A percentile compares a stretch with the other conserved stretches of the same genome.
Conservation (phyloP, 2,888 invertebrate genomes). For the Ornithoptera alexandrae region DNA sequence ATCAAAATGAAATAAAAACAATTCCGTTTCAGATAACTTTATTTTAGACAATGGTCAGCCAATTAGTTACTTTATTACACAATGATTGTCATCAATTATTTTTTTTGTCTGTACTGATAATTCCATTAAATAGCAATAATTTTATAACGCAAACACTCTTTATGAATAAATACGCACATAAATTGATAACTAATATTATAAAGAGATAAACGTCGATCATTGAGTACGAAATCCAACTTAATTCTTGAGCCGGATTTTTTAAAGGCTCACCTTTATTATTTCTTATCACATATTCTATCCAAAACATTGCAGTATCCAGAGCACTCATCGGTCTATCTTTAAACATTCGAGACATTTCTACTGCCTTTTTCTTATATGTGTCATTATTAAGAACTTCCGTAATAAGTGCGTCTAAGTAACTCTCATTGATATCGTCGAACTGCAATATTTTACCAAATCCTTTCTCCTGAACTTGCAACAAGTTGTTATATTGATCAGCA, state of each 20-base stretch:
- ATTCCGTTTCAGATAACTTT: no score
- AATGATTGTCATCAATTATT: not conserved
- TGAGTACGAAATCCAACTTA: constrained; percentile 62
- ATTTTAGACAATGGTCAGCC: no score
- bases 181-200: constrained; percentile 38
- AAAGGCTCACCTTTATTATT: constrained; percentile 77
- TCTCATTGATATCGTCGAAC: constrained; percentile 66
- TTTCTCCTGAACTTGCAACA: constrained; percentile 58
- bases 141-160: constrained; percentile 19
- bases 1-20: no score
- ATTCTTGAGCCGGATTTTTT: constrained; percentile 68
- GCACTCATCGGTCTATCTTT: constrained; percentile 77
- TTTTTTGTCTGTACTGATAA: not conserved
- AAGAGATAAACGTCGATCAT: constrained; percentile 70
- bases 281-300: constrained; percentile 80
- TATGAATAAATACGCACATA: constrained; percentile 32
- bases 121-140: not conserved
- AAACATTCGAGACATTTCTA: constrained; percentile 66
- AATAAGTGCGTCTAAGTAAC: constrained; percentile 49
- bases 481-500: constrained; percentile 74
- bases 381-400: constrained; percentile 62
- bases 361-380: constrained; percentile 54
- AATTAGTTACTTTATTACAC: not conserved
- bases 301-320: constrained; percentile 73
- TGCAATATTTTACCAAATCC: constrained; percentile 70